These are phyloP conservation scores for Hemistola chrysoprasaria DNA, from an alignment of 2,888 invertebrate species.

Conservation along the genomic window DNA sequence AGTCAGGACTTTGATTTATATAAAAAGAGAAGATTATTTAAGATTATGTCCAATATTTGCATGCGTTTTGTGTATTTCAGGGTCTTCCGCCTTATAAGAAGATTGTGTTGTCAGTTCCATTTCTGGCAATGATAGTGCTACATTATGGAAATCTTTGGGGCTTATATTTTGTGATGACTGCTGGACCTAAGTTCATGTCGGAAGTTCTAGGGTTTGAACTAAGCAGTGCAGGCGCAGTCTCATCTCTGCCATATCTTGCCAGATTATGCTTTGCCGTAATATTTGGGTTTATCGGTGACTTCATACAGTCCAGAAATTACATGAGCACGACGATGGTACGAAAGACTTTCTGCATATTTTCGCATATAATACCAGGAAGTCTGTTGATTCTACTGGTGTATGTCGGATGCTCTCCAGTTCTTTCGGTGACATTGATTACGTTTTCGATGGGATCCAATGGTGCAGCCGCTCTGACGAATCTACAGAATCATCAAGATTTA, in stretches of 20 bases:
- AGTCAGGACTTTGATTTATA: too few relatives aligned
- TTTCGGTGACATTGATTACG: slow-evolving; percentile 85
- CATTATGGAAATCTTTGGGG: slow-evolving; percentile 91
- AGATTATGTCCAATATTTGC: too few relatives aligned
- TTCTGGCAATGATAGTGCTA: slow-evolving; percentile 84
- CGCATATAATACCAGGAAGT: slow-evolving; percentile 78
- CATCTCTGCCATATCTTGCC: slow-evolving; percentile 87
- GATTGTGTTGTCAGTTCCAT: slow-evolving; percentile 85
- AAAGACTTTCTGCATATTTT: slow-evolving; percentile 85
- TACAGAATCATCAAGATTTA: slow-evolving; percentile 87
- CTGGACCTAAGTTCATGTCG: slow-evolving; percentile 88
- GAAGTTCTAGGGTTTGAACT: slow-evolving; percentile 87
- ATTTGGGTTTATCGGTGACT: slow-evolving; percentile 87
- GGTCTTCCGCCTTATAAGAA: slow-evolving; percentile 84
- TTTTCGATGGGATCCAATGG: slow-evolving; percentile 86
- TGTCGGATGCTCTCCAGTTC: slow-evolving; percentile 83
- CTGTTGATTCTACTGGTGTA: slow-evolving; percentile 80
- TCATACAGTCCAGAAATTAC: slow-evolving; percentile 67
- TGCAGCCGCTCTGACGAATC: slow-evolving; percentile 83
- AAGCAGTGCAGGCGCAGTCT: slow-evolving; percentile 86
- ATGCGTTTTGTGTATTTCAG: slow-evolving; percentile 54
- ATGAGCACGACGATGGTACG: slow-evolving; percentile 77
- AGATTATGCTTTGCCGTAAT: slow-evolving; percentile 86
- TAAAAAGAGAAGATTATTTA: too few relatives aligned
- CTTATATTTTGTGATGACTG: slow-evolving; percentile 88